Evolutionary conservation across 2,888 invertebrate genomes (phyloP), one percentile per base, ranked within the genome.

Genomic region (Hyalella azteca): DNA sequence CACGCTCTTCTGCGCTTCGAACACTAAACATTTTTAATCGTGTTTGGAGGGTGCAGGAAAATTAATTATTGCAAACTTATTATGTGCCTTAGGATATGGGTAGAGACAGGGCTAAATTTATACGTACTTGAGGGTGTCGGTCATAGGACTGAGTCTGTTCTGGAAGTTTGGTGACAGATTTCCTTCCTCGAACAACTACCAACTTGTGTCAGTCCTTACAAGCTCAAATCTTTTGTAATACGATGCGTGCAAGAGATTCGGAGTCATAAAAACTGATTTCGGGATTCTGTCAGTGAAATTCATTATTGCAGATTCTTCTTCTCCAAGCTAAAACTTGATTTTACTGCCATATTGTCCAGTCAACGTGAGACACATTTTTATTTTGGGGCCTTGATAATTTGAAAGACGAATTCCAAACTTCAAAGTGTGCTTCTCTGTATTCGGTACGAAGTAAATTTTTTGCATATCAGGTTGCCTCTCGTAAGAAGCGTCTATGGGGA

Each of bases 391-490:
- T 26, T 41, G 5, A 13, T 45, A 15, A 26, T 39, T 22, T 75
- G 29, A 26, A 19, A 29, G n/a, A 22, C 75, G 9, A 36, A 75
- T 26, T 13, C 45, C 40, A 75, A 75, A 75, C n/a, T 75, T 45
- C 22, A 75, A 41, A 11, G 22, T n/a, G 7, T 22, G n/a, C n/a
- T 26, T 15, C 5, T 26, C 29, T 75, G 1, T 36, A 2, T 3
- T 7, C 7, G 75, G 75, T 22, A 45, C 5, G 29, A 41, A 75
- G 19, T 75, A 75, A 45, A 75, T 41, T n/a, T 75, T 75, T 5
- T 75, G 45, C n/a, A 22, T 3, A 29, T 41, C 40, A 75, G 19
- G 1, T 41, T 75, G 7, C 45, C n/a, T 66, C 36, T 66, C 19
- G 54, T 54, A 54, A 4, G 54, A 26, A 32, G 15, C 9, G 39